Conservation (phyloP, 1,140 invertebrate genomes). For the Formica exsecta region DNA sequence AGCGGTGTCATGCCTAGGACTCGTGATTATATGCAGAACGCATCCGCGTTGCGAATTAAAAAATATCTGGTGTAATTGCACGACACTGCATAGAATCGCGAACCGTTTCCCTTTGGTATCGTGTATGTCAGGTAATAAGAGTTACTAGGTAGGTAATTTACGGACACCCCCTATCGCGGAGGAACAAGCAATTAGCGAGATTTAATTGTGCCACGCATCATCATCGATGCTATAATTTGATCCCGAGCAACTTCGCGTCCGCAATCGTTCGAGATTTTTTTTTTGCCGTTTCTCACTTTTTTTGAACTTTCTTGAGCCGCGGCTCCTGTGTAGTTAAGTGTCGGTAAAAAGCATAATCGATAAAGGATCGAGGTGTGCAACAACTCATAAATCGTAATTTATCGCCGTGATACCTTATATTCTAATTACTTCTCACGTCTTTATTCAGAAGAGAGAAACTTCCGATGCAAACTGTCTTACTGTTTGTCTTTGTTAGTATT, state of each 20-base stretch:
- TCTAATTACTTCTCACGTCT: slow-evolving; percentile 24
- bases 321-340: slow-evolving; percentile 9
- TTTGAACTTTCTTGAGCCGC: neutral
- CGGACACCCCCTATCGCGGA: neutral
- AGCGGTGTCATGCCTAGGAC: neutral
- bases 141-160: slow-evolving; percentile 42
- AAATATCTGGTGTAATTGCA: slow-evolving; percentile 30
- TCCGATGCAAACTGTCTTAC: neutral
- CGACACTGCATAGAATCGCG: neutral
- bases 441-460: slow-evolving; percentile 3
- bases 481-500: neutral
- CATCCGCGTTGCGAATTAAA: neutral
- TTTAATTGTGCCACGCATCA: slow-evolving; percentile 44
- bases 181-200: slow-evolving; percentile 66
- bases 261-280: neutral
- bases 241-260: neutral
- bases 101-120: slow-evolving; percentile 7
- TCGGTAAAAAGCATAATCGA: slow-evolving; percentile 30
- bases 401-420: neutral
- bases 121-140: slow-evolving; percentile 18
- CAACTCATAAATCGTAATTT: slow-evolving; percentile 24
- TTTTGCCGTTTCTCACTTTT: neutral
- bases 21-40: neutral
- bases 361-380: neutral
- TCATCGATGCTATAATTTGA: slow-evolving; percentile 45